Percentiles rank a stretch among this genome's conserved stretches.
Evolutionary conservation across 2,888 invertebrate genomes (phyloP).

Genomic region (Podabrus alpinus): DNA sequence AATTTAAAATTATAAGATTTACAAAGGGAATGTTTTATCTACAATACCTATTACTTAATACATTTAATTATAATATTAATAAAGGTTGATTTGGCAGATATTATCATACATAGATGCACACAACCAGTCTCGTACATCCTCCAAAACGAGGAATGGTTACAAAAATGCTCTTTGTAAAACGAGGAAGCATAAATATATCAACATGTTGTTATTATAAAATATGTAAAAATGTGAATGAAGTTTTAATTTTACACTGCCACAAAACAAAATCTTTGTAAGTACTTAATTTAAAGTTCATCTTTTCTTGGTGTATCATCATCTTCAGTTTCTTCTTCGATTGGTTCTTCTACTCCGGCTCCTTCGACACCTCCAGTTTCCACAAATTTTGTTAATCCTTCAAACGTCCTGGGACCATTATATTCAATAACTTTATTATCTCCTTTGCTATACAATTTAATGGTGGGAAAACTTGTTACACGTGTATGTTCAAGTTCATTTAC

Average conservation of each 20-base stretch:
- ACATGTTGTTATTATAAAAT: constrained; percentile 10
- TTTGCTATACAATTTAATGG: constrained; percentile 92
- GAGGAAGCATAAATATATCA: constrained; percentile 5
- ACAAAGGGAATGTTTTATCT: neutral
- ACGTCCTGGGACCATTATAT: constrained; percentile 93
- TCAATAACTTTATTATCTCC: constrained; percentile 85
- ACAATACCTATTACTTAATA: neutral
- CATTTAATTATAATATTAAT: neutral
- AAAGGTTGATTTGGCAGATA: constrained; percentile 14
- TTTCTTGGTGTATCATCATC: constrained; percentile 74
- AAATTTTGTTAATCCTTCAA: constrained; percentile 92
- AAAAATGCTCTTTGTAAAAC: constrained; percentile 11
- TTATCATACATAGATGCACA: constrained; percentile 26
- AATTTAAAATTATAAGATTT: neutral
- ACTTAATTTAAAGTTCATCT: constrained; percentile 73
- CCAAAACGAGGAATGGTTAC: constrained; percentile 30
- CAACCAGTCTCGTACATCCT: constrained; percentile 47
- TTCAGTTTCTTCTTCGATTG: constrained; percentile 66
- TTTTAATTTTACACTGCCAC: constrained; percentile 1
- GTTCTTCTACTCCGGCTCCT: constrained; percentile 70
- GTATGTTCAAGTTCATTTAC: constrained; percentile 96
- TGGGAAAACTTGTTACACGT: constrained; percentile 93
- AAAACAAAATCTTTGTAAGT: constrained; percentile 20
- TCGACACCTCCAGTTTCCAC: constrained; percentile 88
- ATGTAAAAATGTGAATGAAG: constrained; percentile 30